A percentile compares a stretch with the other conserved stretches of the same genome.
These are phyloP conservation scores for Aegithalos caudatus DNA, from an alignment of 2,113 vertebrate species.

Conservation along the genomic window DNA sequence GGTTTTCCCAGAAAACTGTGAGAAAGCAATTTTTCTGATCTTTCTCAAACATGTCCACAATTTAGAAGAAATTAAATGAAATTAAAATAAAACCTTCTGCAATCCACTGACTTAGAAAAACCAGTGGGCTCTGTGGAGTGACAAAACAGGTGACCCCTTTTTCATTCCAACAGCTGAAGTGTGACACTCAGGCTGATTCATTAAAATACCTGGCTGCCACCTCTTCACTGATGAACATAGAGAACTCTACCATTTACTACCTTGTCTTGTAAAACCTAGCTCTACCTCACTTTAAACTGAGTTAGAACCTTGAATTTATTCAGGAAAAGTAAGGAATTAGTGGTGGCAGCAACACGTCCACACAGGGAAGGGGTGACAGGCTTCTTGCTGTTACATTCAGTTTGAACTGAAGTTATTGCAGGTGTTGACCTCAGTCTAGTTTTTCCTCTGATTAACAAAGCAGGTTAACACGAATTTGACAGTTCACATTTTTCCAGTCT, in stretches of 20 bases:
- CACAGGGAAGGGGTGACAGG: background rate
- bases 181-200: background rate
- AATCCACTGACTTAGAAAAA: background rate
- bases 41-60: background rate
- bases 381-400: background rate
- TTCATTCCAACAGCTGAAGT: background rate
- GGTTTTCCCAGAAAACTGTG: background rate
- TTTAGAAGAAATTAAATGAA: background rate
- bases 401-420: conserved; percentile 16
- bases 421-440: conserved; percentile 20
- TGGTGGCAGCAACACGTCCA: background rate
- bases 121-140: background rate
- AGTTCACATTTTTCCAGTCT: conserved; percentile 55
- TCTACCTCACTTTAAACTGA: background rate
- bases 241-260: background rate
- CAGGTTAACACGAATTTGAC: conserved; percentile 39
- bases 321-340: background rate
- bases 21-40: background rate
- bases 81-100: background rate
- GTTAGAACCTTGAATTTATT: background rate
- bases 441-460: conserved; percentile 45
- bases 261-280: background rate
- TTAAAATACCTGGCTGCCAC: background rate
- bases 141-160: background rate
- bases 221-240: background rate